Conservation (phyloP, 2,113 vertebrate species). For the Laterallus jamaicensis region DNA sequence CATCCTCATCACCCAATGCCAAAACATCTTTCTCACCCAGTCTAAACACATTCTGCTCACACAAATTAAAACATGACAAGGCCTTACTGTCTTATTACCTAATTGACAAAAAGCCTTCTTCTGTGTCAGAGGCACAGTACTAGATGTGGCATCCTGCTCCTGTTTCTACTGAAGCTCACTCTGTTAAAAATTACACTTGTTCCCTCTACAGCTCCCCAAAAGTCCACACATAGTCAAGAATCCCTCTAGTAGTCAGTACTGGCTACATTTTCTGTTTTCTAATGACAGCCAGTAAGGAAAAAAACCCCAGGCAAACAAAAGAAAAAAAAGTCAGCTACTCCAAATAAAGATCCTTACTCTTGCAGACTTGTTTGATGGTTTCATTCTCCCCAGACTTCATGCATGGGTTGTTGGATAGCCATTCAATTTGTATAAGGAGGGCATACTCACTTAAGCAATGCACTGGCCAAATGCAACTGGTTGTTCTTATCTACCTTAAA, state of each 20-base stretch:
- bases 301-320: background rate
- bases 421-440: background rate
- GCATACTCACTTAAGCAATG: background rate
- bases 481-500: background rate
- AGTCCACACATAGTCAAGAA: background rate
- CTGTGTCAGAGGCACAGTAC: background rate
- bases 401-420: background rate
- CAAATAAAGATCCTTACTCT: background rate
- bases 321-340: background rate
- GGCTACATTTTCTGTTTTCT: background rate
- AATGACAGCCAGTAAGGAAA: background rate
- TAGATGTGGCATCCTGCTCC: background rate
- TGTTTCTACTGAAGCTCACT: background rate
- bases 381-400: background rate
- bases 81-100: background rate
- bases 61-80: constrained; percentile 41
- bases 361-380: background rate
- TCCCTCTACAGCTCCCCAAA: background rate
- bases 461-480: background rate
- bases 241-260: background rate
- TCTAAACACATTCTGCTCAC: constrained; percentile 57
- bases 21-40: constrained; percentile 64
- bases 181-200: background rate
- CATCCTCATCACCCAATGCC: constrained; percentile 40
- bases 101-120: background rate